Evolutionary conservation across 2,113 vertebrate species (phyloP).

Genomic region (Coptodon bakossiorum): DNA sequence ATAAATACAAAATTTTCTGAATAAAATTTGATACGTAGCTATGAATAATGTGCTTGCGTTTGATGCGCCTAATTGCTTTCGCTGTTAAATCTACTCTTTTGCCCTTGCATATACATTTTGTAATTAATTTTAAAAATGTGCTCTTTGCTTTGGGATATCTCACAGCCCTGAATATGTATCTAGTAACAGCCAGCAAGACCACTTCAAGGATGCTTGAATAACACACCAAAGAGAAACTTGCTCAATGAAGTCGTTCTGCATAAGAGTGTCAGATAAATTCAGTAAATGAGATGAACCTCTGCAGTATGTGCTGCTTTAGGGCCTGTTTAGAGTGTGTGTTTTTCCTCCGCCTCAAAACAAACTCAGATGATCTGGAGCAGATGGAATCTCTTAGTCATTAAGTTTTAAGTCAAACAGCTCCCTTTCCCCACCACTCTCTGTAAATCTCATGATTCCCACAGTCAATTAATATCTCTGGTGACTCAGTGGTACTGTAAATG

Average conservation of each 20-base stretch:
- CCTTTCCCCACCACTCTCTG: background rate
- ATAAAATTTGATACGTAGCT: background rate
- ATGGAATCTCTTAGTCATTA: slow-evolving; percentile 50
- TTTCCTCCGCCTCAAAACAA: slow-evolving; percentile 34
- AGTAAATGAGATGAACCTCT: slow-evolving; percentile 9
- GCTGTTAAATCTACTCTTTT: background rate
- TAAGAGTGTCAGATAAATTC: background rate
- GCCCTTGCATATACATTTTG: background rate
- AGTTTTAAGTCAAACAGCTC: slow-evolving; percentile 33
- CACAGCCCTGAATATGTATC: background rate
- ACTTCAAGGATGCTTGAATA: background rate
- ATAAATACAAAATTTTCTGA: background rate
- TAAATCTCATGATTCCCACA: background rate
- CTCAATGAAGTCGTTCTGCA: background rate
- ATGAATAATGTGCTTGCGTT: background rate
- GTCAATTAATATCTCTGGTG: slow-evolving; percentile 19
- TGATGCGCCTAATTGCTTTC: background rate
- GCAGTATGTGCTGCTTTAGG: slow-evolving; percentile 5
- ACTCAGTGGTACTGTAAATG: background rate
- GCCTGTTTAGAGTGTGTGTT: slow-evolving; percentile 24
- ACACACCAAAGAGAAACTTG: background rate
- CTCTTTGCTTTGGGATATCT: background rate
- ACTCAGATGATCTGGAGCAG: slow-evolving; percentile 42
- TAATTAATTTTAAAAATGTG: background rate
- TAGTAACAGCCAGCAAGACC: background rate